phyloP scores from a whole-genome alignment of 30 jellyfish, hydroid and myxozoan genomes.

The Turritopsis dohrnii region DNA sequence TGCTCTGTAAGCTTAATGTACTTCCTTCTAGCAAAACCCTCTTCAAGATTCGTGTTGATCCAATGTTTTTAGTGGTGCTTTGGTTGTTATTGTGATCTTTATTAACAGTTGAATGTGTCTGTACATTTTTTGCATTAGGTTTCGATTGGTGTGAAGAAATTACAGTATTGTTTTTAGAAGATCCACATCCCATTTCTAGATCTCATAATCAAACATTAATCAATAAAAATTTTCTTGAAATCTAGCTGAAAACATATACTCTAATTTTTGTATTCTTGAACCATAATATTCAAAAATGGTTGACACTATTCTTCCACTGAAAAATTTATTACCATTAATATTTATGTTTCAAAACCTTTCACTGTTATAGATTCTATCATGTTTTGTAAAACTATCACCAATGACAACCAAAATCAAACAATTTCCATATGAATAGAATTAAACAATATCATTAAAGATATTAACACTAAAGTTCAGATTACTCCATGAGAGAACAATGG shows the following conservation, averaged over 20 bases:
- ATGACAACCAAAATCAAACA: neutral
- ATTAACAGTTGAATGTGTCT: neutral
- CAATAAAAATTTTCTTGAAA: neutral
- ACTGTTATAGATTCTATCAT: too few species aligned
- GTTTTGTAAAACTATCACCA: neutral
- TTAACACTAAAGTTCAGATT: neutral
- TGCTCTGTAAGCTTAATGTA: neutral
- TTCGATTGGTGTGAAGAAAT: slow-evolving; percentile 21
- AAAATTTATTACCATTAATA: too few species aligned
- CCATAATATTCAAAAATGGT: too few species aligned
- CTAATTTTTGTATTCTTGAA: neutral
- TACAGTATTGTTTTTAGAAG: slow-evolving; percentile 15
- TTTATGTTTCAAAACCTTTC: neutral
- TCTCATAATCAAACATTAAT: neutral
- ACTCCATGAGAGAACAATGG: neutral
- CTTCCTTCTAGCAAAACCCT: neutral
- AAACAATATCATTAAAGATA: neutral
- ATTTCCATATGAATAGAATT: neutral
- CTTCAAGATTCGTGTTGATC: neutral
- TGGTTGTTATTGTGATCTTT: neutral
- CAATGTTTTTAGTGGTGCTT: neutral
- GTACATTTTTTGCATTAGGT: neutral
- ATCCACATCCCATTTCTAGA: slow-evolving; percentile 40
- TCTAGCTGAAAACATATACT: neutral
- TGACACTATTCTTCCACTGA: neutral